Evolutionary conservation across 2,797 vertebrate genomes (phyloP), one percentile per base, ranked within the genome.

Genomic region (Trichosurus vulpecula): DNA sequence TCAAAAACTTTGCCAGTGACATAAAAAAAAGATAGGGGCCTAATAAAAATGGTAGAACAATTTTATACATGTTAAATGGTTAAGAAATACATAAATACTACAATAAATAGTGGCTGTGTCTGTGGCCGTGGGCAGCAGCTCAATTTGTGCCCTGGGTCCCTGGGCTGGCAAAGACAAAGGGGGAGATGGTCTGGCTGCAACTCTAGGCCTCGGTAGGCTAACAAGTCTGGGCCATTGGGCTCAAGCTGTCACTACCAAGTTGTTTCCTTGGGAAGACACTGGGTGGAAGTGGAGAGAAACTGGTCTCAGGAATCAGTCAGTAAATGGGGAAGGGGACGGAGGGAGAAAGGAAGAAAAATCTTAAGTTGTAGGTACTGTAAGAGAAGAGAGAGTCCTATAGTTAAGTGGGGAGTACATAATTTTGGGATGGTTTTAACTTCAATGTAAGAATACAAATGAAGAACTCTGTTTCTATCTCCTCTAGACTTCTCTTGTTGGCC

Each of bases 381-480:
- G 41, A 41, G 9, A 81, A 81, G 19, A 87, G 9, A 47, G n/a
- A 25, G 19, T 81, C 66, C n/a, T 47, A 41, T 47, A 41, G 6
- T 81, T 81, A 81, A 81, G 0, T 81, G n/a, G 19, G n/a, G 66
- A 47, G 16, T 22, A 87, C 22, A 4, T 51, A 27, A 87, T 47
- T 47, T 81, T 27, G 41, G 41, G 0, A 87, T 87, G 22, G 22
- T 87, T 87, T 87, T 47, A 51, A 87, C 74, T 87, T 87, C 74
- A 87, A 29, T 87, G 87, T 27, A 27, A 87, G 41, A 87, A 87
- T 51, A 47, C 51, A 87, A 51, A 51, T 47, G 74, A 87, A 51
- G 74, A 87, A 87, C 6, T 41, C 13, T 52, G 93, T 93, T 96
- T 57, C 97, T 55, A 66, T 93, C 52, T 91, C 93, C 56, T 94